phyloP scores from a whole-genome alignment of 2,888 invertebrate species.

The Pecten maximus region DNA sequence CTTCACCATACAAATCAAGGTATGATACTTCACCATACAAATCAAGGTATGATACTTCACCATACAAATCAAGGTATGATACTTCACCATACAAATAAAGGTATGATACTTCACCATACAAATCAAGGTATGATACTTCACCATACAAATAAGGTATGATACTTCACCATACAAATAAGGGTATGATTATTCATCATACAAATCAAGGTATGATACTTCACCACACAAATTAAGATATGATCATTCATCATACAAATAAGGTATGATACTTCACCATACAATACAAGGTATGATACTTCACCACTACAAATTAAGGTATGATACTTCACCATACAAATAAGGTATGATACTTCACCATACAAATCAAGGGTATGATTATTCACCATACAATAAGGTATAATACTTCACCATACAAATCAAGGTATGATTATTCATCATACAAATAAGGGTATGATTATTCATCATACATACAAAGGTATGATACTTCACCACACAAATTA shows the following conservation, averaged over 20 bases:
- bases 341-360: constrained; percentile 70
- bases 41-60: background rate
- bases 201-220: background rate
- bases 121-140: background rate
- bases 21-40: background rate
- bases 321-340: background rate
- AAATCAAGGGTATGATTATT: constrained; percentile 77
- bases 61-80: background rate
- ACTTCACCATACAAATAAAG: background rate
- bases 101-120: background rate
- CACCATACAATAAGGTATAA: background rate
- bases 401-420: background rate
- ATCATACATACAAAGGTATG: background rate
- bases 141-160: background rate
- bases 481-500: background rate
- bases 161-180: background rate
- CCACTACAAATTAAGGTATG: too few relatives aligned
- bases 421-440: background rate
- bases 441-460: background rate
- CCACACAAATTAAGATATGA: background rate
- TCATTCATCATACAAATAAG: too few relatives aligned
- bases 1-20: background rate
- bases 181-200: background rate
- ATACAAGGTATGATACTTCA: constrained; percentile 67
- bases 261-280: constrained; percentile 79